A percentile compares a stretch with the other conserved stretches of the same genome.
Conservation (phyloP, 2,797 vertebrate genomes). For the Mormyrops boulengeri region DNA sequence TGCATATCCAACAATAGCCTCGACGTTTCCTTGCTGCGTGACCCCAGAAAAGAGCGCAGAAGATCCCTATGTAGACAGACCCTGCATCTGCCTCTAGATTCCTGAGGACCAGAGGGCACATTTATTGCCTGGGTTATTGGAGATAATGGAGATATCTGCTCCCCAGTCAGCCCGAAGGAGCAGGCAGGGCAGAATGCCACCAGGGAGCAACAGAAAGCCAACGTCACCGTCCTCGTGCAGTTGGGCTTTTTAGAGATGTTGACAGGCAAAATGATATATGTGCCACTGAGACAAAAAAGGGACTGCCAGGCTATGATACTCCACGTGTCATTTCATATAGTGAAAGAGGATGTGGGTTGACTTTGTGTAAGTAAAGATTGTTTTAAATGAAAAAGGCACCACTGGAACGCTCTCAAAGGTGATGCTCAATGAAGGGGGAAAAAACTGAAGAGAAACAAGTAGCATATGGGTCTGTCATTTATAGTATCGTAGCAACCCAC, state of each 20-base stretch:
- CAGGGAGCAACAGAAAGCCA: background rate
- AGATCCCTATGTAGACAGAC: background rate
- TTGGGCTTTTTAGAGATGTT: background rate
- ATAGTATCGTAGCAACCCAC: background rate
- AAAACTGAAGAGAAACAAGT: background rate
- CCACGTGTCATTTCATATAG: background rate
- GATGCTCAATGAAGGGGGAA: background rate
- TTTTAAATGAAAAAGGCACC: background rate
- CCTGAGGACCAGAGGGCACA: background rate
- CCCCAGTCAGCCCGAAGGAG: background rate
- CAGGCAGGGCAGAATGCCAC: background rate
- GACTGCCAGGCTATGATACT: background rate
- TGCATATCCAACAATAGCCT: background rate
- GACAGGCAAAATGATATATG: background rate
- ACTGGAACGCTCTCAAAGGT: background rate
- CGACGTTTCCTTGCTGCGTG: background rate
- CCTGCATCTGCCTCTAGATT: background rate
- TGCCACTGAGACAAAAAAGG: background rate
- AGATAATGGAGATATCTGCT: background rate
- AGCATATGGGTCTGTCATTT: constrained; percentile 12
- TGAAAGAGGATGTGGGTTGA: background rate
- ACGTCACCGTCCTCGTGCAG: background rate
- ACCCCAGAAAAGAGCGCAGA: background rate
- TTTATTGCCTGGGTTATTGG: background rate
- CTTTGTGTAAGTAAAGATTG: background rate